These are phyloP conservation scores for Eupithecia pulchellata DNA, from an alignment of 2,888 invertebrate species.

Conservation along the genomic window DNA sequence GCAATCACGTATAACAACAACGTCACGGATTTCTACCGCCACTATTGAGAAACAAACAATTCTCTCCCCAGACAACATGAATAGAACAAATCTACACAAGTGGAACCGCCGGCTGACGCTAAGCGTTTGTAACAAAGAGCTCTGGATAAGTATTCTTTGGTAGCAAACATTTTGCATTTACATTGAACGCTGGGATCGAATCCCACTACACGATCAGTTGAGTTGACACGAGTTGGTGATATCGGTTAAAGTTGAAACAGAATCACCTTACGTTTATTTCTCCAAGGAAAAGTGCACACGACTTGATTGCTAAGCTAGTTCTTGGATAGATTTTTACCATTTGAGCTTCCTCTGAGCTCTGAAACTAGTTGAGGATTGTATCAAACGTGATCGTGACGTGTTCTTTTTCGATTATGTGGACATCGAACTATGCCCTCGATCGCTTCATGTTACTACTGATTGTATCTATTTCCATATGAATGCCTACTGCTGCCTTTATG, in stretches of 20 bases:
- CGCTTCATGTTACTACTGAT: too few species aligned
- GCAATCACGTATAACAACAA: background rate
- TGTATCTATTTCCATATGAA: too few species aligned
- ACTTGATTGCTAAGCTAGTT: too few species aligned
- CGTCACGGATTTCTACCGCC: background rate
- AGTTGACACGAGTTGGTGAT: background rate
- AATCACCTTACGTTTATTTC: background rate
- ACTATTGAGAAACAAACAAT: slow-evolving; percentile 1
- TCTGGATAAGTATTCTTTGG: slow-evolving; percentile 11
- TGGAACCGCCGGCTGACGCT: slow-evolving; percentile 4
- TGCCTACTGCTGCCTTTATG: too few species aligned
- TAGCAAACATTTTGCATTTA: slow-evolving; percentile 7
- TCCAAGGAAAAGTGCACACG: too few species aligned
- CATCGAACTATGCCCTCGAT: too few species aligned
- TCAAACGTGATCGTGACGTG: too few species aligned
- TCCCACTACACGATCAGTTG: slow-evolving; percentile 4
- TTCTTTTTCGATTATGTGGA: too few species aligned
- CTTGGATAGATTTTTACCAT: too few species aligned
- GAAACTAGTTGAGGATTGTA: too few species aligned
- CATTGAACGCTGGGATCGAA: slow-evolving; percentile 10
- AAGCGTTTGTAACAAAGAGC: slow-evolving; percentile 11
- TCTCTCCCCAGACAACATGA: background rate
- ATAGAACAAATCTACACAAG: slow-evolving; percentile 4
- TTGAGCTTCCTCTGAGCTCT: too few species aligned
- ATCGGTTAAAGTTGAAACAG: background rate